Evolutionary conservation across 2,113 vertebrate species (phyloP), one percentile per base, ranked within the genome.

Genomic region (Pongo pygmaeus): DNA sequence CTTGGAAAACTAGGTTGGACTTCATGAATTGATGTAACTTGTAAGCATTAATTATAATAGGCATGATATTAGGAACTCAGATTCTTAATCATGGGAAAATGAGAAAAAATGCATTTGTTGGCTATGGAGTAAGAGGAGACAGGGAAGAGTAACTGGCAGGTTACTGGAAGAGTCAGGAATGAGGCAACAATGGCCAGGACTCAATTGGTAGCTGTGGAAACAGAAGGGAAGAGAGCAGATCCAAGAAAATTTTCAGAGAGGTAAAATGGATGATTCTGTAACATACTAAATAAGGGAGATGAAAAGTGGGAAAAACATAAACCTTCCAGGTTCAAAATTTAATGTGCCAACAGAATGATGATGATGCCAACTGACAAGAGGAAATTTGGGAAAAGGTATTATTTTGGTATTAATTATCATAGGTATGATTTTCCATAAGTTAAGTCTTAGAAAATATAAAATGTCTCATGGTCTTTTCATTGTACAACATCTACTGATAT

Each of bases 121-220:
- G 46, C 14, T 38, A 17, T 0, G 6, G 67, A 93, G 40, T 38
- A 61, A 75, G 69, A 69, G 43, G 22, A 89, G 46, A 74, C 0
- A 75, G n/a, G 40, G 16, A 69, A 69, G 35, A 59, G 16, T 5
- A 13, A 46, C 17, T 8, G 9, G 52, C 6, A 87, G 22, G 61
- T 69, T 14, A 35, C 46, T 13, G 3, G 40, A n/a, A 64, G n/a
- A 72, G 77, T 27, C 52, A 20, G 5, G 69, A 86, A 77, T 78
- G 95, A 80, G 52, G 75, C 74, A 80, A 97, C 91, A 97, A 92
- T 87, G 59, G 90, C 67, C 74, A 57, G 79, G 25, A 55, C 25
- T 11, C 87, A 55, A 64, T 14, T 50, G 72, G 87, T 67, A 95
- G 80, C 94, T 88, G 27, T 38, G 90, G 94, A 95, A 95, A 97